phyloP scores from a whole-genome alignment of 2,888 invertebrate species.

The Nomada ferruginata region DNA sequence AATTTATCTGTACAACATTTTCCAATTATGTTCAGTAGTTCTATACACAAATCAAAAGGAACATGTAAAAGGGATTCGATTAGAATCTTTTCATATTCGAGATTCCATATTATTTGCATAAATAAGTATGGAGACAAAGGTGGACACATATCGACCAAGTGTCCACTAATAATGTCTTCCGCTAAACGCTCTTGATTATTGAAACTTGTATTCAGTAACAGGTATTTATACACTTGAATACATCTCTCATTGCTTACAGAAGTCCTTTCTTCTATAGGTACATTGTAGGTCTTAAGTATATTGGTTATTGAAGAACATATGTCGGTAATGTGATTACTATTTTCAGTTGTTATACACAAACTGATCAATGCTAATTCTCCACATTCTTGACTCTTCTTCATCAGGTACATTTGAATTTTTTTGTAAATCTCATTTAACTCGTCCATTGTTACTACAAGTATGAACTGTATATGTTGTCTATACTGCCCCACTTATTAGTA shows the following conservation, averaged over 20 bases:
- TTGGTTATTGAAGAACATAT: constrained; percentile 61
- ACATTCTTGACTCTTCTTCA: constrained; percentile 66
- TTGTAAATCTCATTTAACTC: constrained; percentile 48
- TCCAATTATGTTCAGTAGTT: constrained; percentile 72
- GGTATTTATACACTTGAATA: constrained; percentile 72
- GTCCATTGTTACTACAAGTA: constrained; percentile 16
- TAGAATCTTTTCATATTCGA: constrained; percentile 77
- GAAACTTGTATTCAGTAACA: constrained; percentile 79
- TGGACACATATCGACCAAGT: constrained; percentile 78
- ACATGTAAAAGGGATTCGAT: constrained; percentile 74
- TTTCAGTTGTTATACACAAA: constrained; percentile 73
- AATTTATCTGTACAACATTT: constrained; percentile 73
- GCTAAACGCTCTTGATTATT: constrained; percentile 72
- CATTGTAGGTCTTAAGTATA: constrained; percentile 46
- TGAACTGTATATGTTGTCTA: not conserved
- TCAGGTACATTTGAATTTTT: constrained; percentile 66
- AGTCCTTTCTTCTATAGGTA: constrained; percentile 28
- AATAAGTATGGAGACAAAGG: constrained; percentile 79
- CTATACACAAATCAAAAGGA: constrained; percentile 78
- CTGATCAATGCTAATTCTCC: constrained; percentile 69
- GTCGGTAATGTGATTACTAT: constrained; percentile 60
- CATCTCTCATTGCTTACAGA: constrained; percentile 46
- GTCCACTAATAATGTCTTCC: constrained; percentile 76
- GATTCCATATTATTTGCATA: constrained; percentile 75
- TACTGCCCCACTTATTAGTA: not conserved